Evolutionary conservation across 2,888 invertebrate genomes (phyloP), one percentile per base, ranked within the genome.

Genomic region (Nemapogon koenigi): DNA sequence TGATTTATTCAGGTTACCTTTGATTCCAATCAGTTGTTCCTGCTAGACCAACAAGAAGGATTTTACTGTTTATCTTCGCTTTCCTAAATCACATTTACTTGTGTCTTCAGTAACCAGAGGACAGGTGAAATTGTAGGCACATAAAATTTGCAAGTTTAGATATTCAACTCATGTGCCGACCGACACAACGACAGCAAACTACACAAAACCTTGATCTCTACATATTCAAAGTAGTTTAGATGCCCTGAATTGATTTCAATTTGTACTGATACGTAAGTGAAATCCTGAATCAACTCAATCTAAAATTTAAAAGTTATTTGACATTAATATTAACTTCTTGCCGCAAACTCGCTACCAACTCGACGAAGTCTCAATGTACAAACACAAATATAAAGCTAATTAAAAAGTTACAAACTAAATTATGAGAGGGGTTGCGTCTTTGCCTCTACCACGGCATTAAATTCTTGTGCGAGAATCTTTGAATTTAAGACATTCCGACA

Each of bases 321-420:
- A 65, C 70, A 67, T 66, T 71, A 68, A 68, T 62, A 63, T 63
- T n/a, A 73, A 72, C 68, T 73, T 73, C 48, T 53, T 47, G 59
- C 73, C 76, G 55, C 73, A 64, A 53, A 53, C 59, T 59, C 57
- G 59, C 71, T 68, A 68, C 69, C 67, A 70, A 75, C 70, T 59
- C 56, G 58, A 52, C 61, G 49, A 76, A 69, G 71, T 71, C 78
- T 78, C 78, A 73, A 78, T 78, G 73, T 68, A 63, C 73, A 76
- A 78, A 78, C 72, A 78, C 76, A 78, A 78, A 78, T 73, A 76
- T 76, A 76, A 78, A 78, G 73, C 76, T 78, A 78, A 78, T 78
- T 78, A 75, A 78, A 78, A 78, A 78, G 76, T 78, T 78, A 67
- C 61, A 66, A 78, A 78, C 76, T 75, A 70, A 76, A 76, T 78